A percentile compares a stretch with the other conserved stretches of the same genome.
phyloP scores from a whole-genome alignment of 2,888 invertebrate species.

The Axea sp. region DNA sequence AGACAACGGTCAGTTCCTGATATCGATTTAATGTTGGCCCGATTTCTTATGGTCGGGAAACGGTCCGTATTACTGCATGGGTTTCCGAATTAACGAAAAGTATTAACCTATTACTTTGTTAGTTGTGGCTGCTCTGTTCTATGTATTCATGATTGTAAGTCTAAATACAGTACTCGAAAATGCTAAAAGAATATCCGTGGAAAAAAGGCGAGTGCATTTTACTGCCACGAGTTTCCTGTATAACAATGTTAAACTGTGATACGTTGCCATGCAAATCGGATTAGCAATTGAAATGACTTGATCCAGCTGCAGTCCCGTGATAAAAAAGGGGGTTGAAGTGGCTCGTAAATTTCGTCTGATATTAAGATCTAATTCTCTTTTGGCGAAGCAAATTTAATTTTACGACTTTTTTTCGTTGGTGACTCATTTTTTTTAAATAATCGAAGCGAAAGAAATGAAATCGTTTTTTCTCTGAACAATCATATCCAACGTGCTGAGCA shows the following conservation, averaged over 20 bases:
- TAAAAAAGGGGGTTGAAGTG: slow-evolving; percentile 25
- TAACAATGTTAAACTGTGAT: slow-evolving; percentile 23
- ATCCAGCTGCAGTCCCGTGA: slow-evolving; percentile 25
- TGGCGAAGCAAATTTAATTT: too few relatives aligned
- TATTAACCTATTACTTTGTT: too few relatives aligned
- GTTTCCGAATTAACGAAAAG: too few relatives aligned
- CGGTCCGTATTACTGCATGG: too few relatives aligned
- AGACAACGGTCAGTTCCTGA: too few relatives aligned
- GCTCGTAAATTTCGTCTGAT: slow-evolving; percentile 23
- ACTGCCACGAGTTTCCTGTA: neutral
- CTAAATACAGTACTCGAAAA: too few relatives aligned
- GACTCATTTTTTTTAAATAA: slow-evolving; percentile 27
- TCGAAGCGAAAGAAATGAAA: slow-evolving; percentile 14
- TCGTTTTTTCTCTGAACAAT: neutral
- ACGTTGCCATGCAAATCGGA: slow-evolving; percentile 50
- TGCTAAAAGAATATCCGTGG: too few relatives aligned
- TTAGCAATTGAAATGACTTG: slow-evolving; percentile 63
- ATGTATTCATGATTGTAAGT: too few relatives aligned
- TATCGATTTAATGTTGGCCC: too few relatives aligned
- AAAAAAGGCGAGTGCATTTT: slow-evolving; percentile 5
- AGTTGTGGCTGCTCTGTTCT: too few relatives aligned
- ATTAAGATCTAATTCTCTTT: too few relatives aligned
- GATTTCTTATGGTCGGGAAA: too few relatives aligned
- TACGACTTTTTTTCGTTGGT: neutral
- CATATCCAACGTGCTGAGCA: slow-evolving; percentile 23